A percentile compares a stretch with the other conserved stretches of the same genome.
Evolutionary conservation across 2,797 vertebrate genomes (phyloP).

Genomic region (Acanthiza pusilla): DNA sequence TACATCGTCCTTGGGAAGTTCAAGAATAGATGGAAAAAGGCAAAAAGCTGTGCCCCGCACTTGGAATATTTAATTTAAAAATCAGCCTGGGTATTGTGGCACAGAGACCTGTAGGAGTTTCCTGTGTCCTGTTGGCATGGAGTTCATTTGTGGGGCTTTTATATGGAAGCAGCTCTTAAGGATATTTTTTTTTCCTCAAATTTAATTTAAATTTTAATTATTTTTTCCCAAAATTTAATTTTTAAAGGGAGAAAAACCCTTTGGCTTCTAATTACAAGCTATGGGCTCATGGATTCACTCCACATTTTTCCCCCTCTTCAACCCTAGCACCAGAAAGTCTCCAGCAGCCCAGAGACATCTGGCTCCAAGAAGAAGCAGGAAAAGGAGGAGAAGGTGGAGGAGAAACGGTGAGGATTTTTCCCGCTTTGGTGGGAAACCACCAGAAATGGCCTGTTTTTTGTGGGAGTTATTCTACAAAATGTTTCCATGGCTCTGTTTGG

Average conservation of each 20-base stretch:
- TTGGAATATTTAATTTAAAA: not conserved
- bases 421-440: not conserved
- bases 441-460: not conserved
- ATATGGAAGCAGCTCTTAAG: not conserved
- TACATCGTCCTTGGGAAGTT: accelerated
- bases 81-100: not conserved
- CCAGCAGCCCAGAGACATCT: not conserved
- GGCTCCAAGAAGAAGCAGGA: slow-evolving; percentile 45
- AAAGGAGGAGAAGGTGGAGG: slow-evolving; percentile 49
- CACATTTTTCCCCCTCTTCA: accelerated
- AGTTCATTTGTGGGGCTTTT: not conserved
- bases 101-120: not conserved
- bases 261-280: not conserved
- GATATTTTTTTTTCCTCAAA: not conserved
- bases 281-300: accelerated
- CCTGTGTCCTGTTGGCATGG: accelerated
- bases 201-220: not conserved
- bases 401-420: slow-evolving; percentile 35
- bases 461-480: not conserved
- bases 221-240: not conserved
- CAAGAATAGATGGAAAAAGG: not conserved
- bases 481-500: not conserved
- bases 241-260: not conserved
- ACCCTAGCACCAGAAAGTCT: slow-evolving; percentile 70
- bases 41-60: not conserved